Base-by-base conservation (phyloP, 2,797 vertebrate genomes). In the Champsocephalus esox region DNA sequence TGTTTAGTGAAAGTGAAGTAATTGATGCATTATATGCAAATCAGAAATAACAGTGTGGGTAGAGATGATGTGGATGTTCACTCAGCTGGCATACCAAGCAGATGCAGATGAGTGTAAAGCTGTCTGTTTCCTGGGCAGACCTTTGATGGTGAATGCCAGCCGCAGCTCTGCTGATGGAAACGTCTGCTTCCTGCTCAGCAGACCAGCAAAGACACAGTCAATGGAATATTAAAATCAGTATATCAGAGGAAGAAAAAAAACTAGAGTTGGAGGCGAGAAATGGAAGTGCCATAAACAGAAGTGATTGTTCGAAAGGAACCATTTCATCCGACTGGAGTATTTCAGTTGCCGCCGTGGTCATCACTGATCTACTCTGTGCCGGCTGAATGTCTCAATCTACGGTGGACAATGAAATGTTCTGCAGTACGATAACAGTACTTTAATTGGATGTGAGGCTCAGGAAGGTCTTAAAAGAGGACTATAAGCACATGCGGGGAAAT, bases 21-120 rank as follows among this genome's bases (percentile, higher is more conserved):
- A 94, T 93, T 91, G 92, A 94, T 92, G 92, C 92, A 93, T 94
- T 93, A 91, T 94, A 94, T 94, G 91, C 90, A 92, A 93, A 95
- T 94, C 80, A 89, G 82, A 90, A 94, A 87, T 87, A 90, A 90
- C 83, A 84, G 88, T 86, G 88, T 88, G 86, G 77, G 91, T 89
- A 91, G 86, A 85, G 86, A 86, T 79, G 88, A 87, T 88, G 88
- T 88, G 87, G 70, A 89, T 87, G 88, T 86, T 91, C 81, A 86
- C 88, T 61, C 86, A 75, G 86, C 79, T 89, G 89, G 92, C 89
- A 93, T 92, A 91, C 89, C 90, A 93, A 94, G 88, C 89, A 92
- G 92, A 93, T 92, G 92, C 89, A 88, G 88, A 92, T 92, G 90
- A 90, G 87, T 61, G 71, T 76, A 64, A 88, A 89, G 84, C 90